Conservation (phyloP, 2,113 vertebrate species). For the Camelus dromedarius region DNA sequence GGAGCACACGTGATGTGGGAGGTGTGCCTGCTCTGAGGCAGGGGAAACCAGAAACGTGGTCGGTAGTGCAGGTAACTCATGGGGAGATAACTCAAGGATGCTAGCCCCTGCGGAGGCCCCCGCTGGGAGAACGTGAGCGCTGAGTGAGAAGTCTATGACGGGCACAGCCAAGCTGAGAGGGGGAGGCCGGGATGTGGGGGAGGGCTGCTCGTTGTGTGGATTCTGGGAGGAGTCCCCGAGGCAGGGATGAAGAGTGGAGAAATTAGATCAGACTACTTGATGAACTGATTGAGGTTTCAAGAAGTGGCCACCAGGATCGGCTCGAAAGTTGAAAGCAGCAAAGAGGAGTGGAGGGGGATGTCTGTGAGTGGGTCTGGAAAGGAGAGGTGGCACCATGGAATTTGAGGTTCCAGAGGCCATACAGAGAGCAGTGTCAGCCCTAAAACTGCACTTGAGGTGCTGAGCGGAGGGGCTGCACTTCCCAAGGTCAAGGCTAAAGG, state of each 20-base stretch:
- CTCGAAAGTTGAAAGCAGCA: neutral
- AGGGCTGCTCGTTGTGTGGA: neutral
- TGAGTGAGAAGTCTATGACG: slow-evolving; percentile 42
- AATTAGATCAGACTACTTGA: slow-evolving; percentile 74
- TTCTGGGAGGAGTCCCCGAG: slow-evolving; percentile 66
- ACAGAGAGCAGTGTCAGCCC: neutral
- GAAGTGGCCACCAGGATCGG: slow-evolving; percentile 29
- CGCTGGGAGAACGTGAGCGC: neutral
- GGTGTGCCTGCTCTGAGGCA: neutral
- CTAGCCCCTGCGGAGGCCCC: neutral
- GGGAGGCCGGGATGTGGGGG: slow-evolving; percentile 21
- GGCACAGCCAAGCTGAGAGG: neutral
- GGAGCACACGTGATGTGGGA: neutral
- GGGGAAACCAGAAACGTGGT: neutral
- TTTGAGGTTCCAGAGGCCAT: neutral
- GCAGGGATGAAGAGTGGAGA: slow-evolving; percentile 38
- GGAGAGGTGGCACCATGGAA: neutral
- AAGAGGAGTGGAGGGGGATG: neutral
- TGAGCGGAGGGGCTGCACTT: neutral
- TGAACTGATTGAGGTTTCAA: slow-evolving; percentile 62
- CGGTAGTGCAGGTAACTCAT: neutral
- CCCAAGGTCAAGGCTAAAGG: neutral
- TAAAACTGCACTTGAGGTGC: neutral
- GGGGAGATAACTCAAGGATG: neutral
- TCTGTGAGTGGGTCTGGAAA: neutral